Percentiles rank a stretch among this genome's conserved stretches.
These are phyloP conservation scores for Hydropsyche betteni DNA, from an alignment of 2,888 invertebrate genomes.

Conservation along the genomic window DNA sequence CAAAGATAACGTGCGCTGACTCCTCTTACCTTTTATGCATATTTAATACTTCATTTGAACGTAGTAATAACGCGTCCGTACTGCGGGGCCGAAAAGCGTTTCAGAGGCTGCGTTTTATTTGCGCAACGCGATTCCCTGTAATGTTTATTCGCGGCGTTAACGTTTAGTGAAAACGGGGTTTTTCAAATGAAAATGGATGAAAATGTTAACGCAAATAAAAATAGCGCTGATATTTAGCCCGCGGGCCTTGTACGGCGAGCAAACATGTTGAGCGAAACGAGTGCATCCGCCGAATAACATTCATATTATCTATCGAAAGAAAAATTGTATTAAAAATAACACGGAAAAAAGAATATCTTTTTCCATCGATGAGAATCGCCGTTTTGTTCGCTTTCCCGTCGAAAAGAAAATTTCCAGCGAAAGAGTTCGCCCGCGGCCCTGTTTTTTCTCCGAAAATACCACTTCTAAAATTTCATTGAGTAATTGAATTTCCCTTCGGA, in stretches of 20 bases:
- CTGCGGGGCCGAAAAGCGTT: conserved; percentile 8
- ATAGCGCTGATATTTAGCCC: conserved; percentile 36
- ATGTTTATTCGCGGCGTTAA: conserved; percentile 39
- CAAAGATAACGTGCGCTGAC: too few species aligned
- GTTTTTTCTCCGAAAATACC: conserved; percentile 7
- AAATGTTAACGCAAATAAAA: conserved; percentile 40
- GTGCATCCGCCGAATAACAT: too few species aligned
- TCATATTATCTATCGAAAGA: too few species aligned
- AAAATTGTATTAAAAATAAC: too few species aligned
- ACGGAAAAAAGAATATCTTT: too few species aligned
- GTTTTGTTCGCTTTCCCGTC: too few species aligned
- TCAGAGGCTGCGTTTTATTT: conserved; percentile 27
- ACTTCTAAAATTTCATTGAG: conserved; percentile 39
- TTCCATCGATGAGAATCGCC: not conserved
- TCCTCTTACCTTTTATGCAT: too few species aligned
- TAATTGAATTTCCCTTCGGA: conserved; percentile 38
- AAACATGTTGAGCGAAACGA: too few species aligned
- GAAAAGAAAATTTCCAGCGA: not conserved
- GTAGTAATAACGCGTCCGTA: not conserved
- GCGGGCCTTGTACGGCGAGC: not conserved
- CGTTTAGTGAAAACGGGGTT: conserved; percentile 37
- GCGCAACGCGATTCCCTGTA: conserved; percentile 35
- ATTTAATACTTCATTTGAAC: conserved; percentile 8
- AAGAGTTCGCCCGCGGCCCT: not conserved
- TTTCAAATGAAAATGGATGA: conserved; percentile 24